Base-by-base conservation (phyloP, 2,888 invertebrate species). In the Phaedon cochleariae region DNA sequence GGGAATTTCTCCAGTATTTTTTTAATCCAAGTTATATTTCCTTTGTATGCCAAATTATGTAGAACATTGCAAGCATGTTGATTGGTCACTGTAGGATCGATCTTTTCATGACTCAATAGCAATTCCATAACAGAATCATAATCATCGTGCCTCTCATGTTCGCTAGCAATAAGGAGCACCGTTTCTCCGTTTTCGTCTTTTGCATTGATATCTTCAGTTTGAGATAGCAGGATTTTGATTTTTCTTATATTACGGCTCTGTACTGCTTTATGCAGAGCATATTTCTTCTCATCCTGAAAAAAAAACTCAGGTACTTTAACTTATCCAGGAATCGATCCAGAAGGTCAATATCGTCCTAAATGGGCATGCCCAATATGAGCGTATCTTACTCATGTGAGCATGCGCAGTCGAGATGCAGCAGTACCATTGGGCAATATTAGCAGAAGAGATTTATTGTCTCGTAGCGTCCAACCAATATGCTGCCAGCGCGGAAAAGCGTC, bases 1-100 rank as follows among this genome's bases (percentile, higher is more conserved):
- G 65, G 65, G 60, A 65, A 65, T 31, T 57, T 61, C 5, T 57
- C 26, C 9, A 61, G 20, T 17, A 61, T 20, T 18, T 65, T 55
- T 12, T 41, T 29, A 9, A 65, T 45, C 17, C 60, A 60, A 12
- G 4, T 7, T 5, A 65, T 15, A n/a, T 57, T 55, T 5, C 65
- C 65, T 52, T 51, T 41, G 22, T 51, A 61, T 20, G 64, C 64
- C 12, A 64, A 51, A 18, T 48, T 54, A 20, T 65, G 65, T 12
- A 61, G 17, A 15, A 48, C 60, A 29, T 17, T 57, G 10, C 34
- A 60, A 15, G 31, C 21, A 17, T 64, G 57, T 10, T 60, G 26
- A 37, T 60, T 49, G 10, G 9, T 37, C 9, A 60, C 21, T 4
- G 60, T 60, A 12, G 59, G 60, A 52, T 65, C 54, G 1, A 65